Base-by-base conservation (phyloP, 1,140 invertebrate genomes). In the Melipona quadrifasciata region DNA sequence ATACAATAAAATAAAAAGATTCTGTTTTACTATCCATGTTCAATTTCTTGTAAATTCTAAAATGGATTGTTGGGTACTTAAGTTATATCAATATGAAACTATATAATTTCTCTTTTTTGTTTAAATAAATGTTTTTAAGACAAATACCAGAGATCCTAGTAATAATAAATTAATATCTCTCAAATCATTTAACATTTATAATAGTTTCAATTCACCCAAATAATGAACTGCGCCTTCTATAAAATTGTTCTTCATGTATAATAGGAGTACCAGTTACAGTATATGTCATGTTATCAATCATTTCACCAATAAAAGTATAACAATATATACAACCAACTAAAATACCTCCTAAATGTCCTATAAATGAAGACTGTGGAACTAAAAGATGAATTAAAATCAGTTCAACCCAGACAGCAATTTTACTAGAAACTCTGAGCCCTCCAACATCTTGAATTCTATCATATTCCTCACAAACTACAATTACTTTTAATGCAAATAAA, bases 311-410 rank as follows among this genome's bases (percentile, higher is more conserved):
- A 64, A 95, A 96, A 65, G 96, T 96, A 86, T 96, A 95, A 70
- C 95, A 95, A 90, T 97, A 97, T 2, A 96, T 86, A 80, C 96
- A 92, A 47, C 97, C 97, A 65, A 96, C 95, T 10, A 97, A 88
- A 87, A 97, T 97, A n/a, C 97, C 97, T 74, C 96, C 96, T 31
- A 97, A 92, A 91, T 97, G 97, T 73, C 97, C 97, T 76, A 95
- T 90, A 88, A 96, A 96, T 2, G 95, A 96, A 16, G 95, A 93
- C 87, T 96, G 95, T 58, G 96, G 96, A 2, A 96, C 95, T 17
- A 97, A 87, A 1, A 97, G 57, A 89, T 97, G 96, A 84, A 97
- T 97, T 5, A 97, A 90, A 27, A 97, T 77, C n/a, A 97, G 91
- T 90, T 97, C 97, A 4, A 94, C 93, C 97, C 97, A 97, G 72